A percentile compares a stretch with the other conserved stretches of the same genome.
Evolutionary conservation across 64 coral and sea anemone species (phyloP).

Genomic region (Platygyra sinensis): DNA sequence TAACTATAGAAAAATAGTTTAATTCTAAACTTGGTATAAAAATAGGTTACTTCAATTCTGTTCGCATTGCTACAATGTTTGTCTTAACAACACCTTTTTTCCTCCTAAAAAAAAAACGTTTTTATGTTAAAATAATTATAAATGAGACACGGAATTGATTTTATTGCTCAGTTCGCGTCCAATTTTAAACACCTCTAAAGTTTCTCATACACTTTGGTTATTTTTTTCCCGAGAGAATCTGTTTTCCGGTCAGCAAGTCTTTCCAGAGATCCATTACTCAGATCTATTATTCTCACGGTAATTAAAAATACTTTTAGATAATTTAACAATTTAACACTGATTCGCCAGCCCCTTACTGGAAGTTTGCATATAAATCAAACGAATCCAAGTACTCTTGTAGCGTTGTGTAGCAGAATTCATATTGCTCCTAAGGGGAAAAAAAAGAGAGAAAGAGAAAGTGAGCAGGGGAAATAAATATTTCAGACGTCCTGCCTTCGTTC

Average conservation of each 20-base stretch:
- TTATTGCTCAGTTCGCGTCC: background rate
- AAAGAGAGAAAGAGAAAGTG: background rate
- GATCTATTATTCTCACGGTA: background rate
- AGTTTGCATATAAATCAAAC: conserved; percentile 94
- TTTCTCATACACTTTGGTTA: background rate
- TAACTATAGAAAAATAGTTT: background rate
- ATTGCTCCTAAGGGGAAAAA: conserved; percentile 95
- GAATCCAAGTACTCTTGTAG: conserved; percentile 97
- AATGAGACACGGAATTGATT: background rate
- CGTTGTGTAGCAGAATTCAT: conserved; percentile 96
- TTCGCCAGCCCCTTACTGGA: conserved; percentile 32
- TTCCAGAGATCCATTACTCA: background rate
- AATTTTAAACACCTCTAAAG: background rate
- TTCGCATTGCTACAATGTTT: background rate
- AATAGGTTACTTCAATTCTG: background rate
- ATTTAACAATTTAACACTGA: background rate
- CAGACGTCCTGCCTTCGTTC: too few relatives aligned
- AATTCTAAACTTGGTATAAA: background rate
- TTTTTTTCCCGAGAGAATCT: background rate
- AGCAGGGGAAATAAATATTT: too few relatives aligned
- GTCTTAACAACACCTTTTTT: background rate
- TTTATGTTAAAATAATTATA: background rate
- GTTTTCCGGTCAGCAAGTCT: background rate
- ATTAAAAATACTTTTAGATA: background rate
- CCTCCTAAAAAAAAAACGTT: background rate